Percentiles rank a stretch among this genome's conserved stretches.
Conservation (phyloP, 2,113 vertebrate species). For the Nyctibius bracteatus region DNA sequence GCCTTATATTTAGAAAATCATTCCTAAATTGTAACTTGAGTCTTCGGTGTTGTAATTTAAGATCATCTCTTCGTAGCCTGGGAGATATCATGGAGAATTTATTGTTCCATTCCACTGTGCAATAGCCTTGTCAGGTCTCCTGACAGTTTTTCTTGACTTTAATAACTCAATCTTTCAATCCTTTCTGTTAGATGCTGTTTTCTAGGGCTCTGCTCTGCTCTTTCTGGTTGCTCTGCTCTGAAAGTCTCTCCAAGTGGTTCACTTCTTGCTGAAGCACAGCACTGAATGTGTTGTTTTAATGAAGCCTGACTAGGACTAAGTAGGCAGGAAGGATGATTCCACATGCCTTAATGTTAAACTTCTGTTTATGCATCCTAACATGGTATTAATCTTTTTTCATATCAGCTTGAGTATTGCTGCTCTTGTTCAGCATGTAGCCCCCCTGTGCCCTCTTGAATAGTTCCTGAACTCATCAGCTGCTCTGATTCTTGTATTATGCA, state of each 20-base stretch:
- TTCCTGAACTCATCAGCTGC: neutral
- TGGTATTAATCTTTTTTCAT: neutral
- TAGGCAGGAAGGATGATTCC: neutral
- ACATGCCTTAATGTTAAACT: neutral
- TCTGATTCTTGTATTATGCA: neutral
- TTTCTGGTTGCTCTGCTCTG: neutral
- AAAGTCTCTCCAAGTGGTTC: neutral
- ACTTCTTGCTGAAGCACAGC: neutral
- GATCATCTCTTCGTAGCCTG: neutral
- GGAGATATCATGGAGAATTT: constrained; percentile 25
- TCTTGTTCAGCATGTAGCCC: neutral
- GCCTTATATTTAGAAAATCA: constrained; percentile 25
- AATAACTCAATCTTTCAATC: constrained; percentile 25
- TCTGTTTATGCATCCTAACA: neutral
- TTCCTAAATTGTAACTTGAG: constrained; percentile 23
- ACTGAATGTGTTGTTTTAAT: neutral
- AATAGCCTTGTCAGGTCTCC: neutral
- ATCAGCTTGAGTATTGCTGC: neutral
- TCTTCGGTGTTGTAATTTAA: constrained; percentile 4
- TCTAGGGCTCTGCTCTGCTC: neutral
- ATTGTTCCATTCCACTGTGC: constrained; percentile 18
- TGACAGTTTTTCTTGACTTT: constrained; percentile 28
- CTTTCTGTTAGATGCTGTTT: constrained; percentile 6
- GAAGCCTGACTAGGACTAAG: neutral
- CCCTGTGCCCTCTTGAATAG: neutral